Conservation (phyloP, 2,888 invertebrate species). For the Cataglyphis livida region DNA sequence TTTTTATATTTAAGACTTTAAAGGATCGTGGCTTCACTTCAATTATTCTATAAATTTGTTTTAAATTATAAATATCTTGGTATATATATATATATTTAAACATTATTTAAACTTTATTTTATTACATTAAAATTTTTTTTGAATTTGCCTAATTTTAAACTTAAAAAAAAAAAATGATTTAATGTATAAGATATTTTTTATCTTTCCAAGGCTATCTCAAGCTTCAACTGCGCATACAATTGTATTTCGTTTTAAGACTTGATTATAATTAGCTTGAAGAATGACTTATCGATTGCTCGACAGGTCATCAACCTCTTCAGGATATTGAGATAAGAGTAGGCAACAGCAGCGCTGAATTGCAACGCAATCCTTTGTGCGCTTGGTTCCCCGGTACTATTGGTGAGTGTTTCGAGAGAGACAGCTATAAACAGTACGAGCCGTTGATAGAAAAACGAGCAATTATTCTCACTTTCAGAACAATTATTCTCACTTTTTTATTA, state of each 20-base stretch:
- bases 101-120: too few species aligned
- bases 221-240: neutral
- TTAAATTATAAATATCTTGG: neutral
- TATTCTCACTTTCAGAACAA: neutral
- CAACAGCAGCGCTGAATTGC: constrained; percentile 94
- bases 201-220: neutral
- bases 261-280: neutral
- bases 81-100: neutral
- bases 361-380: constrained; percentile 95
- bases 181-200: neutral
- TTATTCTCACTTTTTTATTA: neutral
- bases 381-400: constrained; percentile 97
- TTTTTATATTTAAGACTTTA: too few species aligned
- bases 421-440: neutral
- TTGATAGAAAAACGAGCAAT: constrained; percentile 13
- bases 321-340: constrained; percentile 96
- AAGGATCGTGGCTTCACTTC: too few species aligned
- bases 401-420: constrained; percentile 83
- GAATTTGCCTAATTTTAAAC: neutral
- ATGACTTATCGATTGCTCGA: constrained; percentile 54
- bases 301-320: constrained; percentile 95
- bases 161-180: neutral
- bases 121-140: neutral
- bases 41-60: neutral
- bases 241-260: neutral